Conservation (phyloP, 2,797 vertebrate genomes). For the Tolypeutes matacus region DNA sequence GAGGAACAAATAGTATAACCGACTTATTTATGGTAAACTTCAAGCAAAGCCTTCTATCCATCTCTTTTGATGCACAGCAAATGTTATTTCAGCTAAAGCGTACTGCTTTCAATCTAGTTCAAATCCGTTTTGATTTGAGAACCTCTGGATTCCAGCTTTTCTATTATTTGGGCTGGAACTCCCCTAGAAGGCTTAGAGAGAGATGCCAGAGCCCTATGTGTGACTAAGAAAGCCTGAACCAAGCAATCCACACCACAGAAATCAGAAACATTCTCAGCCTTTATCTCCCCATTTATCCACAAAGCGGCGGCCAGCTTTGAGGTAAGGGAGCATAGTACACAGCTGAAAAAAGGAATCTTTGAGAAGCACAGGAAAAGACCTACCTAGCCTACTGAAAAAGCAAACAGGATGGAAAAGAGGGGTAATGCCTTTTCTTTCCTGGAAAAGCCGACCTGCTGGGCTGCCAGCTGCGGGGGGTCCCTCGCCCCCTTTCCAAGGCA, state of each 20-base stretch:
- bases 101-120: neutral
- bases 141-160: neutral
- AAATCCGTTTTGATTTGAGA: neutral
- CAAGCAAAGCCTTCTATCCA: neutral
- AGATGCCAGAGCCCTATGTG: neutral
- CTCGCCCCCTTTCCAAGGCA: slow-evolving; percentile 44
- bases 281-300: neutral
- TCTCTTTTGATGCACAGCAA: slow-evolving; percentile 53
- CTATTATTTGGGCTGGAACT: slow-evolving; percentile 26
- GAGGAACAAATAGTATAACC: slow-evolving; percentile 42
- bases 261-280: neutral
- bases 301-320: neutral
- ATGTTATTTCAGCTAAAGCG: slow-evolving; percentile 44
- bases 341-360: neutral
- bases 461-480: neutral
- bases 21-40: slow-evolving; percentile 45
- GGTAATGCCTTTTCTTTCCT: slow-evolving; percentile 50
- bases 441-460: slow-evolving; percentile 44
- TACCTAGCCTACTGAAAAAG: slow-evolving; percentile 34
- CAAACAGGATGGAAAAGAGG: neutral
- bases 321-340: neutral
- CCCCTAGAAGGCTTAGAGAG: neutral
- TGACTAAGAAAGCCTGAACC: neutral
- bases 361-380: slow-evolving; percentile 17
- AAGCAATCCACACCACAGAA: neutral